phyloP scores from a whole-genome alignment of 2,113 vertebrate genomes.

The Corydoras sp. region DNA sequence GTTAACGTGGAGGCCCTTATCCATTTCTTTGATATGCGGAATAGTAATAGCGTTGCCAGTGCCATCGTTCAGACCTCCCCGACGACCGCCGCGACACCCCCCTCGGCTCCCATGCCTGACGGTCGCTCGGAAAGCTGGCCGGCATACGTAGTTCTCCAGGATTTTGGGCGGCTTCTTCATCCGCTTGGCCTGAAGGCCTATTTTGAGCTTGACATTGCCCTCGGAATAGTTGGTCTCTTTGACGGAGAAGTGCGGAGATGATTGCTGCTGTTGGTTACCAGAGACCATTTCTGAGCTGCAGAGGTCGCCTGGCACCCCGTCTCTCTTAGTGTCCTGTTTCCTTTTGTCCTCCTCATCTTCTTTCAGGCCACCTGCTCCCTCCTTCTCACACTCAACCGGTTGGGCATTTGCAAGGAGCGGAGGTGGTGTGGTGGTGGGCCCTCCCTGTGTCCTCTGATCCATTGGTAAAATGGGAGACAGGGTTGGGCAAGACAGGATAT shows the following conservation, averaged over 20 bases:
- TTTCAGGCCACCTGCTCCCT: constrained; percentile 66
- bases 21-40: constrained; percentile 55
- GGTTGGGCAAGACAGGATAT: constrained; percentile 32
- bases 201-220: constrained; percentile 93
- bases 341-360: constrained; percentile 68
- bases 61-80: constrained; percentile 45
- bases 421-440: constrained; percentile 52
- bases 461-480: constrained; percentile 52
- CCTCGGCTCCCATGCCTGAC: constrained; percentile 67
- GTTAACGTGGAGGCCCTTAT: constrained; percentile 55
- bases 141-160: constrained; percentile 93
- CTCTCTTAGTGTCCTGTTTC: constrained; percentile 64
- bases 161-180: constrained; percentile 97
- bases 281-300: constrained; percentile 42
- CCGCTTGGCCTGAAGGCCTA: constrained; percentile 91
- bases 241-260: constrained; percentile 85
- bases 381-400: constrained; percentile 63
- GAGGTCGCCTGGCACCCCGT: constrained; percentile 36
- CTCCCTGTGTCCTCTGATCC: constrained; percentile 70
- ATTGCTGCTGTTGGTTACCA: constrained; percentile 43
- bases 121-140: constrained; percentile 90
- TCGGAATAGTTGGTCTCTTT: constrained; percentile 91
- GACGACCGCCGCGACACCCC: constrained; percentile 50
- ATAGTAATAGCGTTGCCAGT: constrained; percentile 49
- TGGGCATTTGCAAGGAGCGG: constrained; percentile 56